Evolutionary conservation across 53 echinoderm and acorn worm genomes (phyloP), one percentile per base, ranked within the genome.

Genomic region (Patiria pectinifera): DNA sequence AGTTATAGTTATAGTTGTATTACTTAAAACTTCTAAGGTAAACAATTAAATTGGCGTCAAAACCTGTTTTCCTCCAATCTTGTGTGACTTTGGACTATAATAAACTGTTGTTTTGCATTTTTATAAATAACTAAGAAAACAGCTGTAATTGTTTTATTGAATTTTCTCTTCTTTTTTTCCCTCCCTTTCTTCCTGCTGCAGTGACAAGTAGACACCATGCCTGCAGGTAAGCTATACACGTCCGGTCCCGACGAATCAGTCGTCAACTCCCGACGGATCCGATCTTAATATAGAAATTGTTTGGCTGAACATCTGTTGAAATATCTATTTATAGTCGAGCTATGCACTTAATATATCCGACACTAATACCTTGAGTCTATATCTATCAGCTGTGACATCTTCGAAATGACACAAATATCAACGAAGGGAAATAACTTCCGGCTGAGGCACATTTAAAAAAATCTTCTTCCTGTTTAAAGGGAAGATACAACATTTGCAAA

Each of bases 181-280:
- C 76, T 89, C 79, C 78, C 23, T 90, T 66, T 77, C 48, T 21
- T 7, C 22, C 74, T 53, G 11, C 71, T 6, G 43, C 90, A 90
- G 90, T 81, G 90, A 90, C 81, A 90, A 90, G 43, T 46, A 80
- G 80, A 80, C 90, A 90, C 90, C 90, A 90, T 90, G 90, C 90
- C 90, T 90, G 90, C 90, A 90, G 90, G 90, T 90, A 90, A 90
- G 90, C 43, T 69, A 44, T 63, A 35, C 35, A 25, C 14, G 25
- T 35, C 59, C 59, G 16, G 26, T 59, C 45, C 18, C 2, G 35
- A 72, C 47, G 43, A 12, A 82, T 59, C 58, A 53, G 49, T 82
- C 82, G 14, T 82, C 59, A 6, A 58, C 19, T 15, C 11, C 3
- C 19, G 23, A 82, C 58, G 53, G 26, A 16, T 45, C 46, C 10